Evolutionary conservation across 2,888 invertebrate genomes (phyloP).

Genomic region (Nymphalis urticae): DNA sequence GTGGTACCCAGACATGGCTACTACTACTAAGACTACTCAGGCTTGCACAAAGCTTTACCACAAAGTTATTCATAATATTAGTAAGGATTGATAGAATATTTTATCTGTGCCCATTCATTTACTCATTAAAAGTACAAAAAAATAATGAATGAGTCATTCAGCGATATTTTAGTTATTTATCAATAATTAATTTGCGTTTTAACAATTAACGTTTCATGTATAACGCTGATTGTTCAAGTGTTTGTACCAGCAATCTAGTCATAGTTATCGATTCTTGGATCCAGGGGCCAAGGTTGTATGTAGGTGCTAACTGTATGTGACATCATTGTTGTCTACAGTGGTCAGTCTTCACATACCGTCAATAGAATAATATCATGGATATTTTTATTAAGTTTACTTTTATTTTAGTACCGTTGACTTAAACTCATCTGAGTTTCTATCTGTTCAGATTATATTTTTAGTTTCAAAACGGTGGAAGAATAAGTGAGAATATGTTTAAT

Average conservation of each 20-base stretch:
- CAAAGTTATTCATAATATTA: too few species aligned
- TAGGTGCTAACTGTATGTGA: constrained; percentile 29
- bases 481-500: too few species aligned
- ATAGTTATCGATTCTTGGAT: constrained; percentile 21
- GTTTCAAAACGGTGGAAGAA: too few species aligned
- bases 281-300: constrained; percentile 31
- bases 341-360: constrained; percentile 20
- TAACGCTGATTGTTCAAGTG: constrained; percentile 11
- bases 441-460: too few species aligned
- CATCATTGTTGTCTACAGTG: constrained; percentile 23
- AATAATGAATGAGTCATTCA: not conserved
- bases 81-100: not conserved
- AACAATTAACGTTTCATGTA: constrained; percentile 18
- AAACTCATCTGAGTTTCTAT: too few species aligned
- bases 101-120: not conserved
- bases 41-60: too few species aligned
- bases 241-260: constrained; percentile 20
- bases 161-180: not conserved
- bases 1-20: too few species aligned
- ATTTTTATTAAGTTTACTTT: not conserved
- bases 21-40: too few species aligned
- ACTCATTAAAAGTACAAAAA: not conserved
- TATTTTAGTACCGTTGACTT: too few species aligned
- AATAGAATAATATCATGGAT: not conserved
- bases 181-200: constrained; percentile 5